These are phyloP conservation scores for Gallinago paraguaiae DNA, from an alignment of 2,113 vertebrate genomes.

Conservation along the genomic window DNA sequence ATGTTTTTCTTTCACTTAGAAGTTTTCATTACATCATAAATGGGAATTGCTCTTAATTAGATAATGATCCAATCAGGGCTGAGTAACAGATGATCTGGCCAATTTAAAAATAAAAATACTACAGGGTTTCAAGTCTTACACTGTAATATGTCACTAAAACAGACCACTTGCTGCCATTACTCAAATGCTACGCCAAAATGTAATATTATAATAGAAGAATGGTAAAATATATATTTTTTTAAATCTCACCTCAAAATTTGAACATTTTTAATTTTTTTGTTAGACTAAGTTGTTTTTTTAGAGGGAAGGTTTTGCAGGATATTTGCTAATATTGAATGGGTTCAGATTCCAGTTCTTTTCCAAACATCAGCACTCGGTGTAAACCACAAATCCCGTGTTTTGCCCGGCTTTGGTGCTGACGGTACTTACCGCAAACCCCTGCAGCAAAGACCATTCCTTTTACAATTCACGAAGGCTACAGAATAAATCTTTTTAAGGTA, in stretches of 20 bases:
- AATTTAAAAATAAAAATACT: neutral
- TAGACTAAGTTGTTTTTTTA: neutral
- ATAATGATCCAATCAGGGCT: neutral
- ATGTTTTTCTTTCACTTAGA: neutral
- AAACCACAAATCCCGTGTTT: neutral
- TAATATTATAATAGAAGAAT: neutral
- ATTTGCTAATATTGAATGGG: neutral
- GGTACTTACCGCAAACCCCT: neutral
- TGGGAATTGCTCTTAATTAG: neutral
- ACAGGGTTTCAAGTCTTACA: neutral
- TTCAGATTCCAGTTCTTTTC: neutral
- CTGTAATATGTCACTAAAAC: neutral
- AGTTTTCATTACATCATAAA: neutral
- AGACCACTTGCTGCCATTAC: neutral
- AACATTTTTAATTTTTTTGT: neutral
- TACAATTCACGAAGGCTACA: neutral
- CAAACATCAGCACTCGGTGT: neutral
- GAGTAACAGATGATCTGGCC: neutral
- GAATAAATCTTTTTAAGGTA: conserved; percentile 55
- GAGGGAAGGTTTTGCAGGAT: neutral
- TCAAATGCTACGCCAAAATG: neutral
- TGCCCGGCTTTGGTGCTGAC: neutral
- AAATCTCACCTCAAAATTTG: neutral
- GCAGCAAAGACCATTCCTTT: conserved; percentile 24
- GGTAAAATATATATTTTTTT: neutral